Base-by-base conservation (phyloP, 1,140 invertebrate genomes). In the Cotesia glomerata region DNA sequence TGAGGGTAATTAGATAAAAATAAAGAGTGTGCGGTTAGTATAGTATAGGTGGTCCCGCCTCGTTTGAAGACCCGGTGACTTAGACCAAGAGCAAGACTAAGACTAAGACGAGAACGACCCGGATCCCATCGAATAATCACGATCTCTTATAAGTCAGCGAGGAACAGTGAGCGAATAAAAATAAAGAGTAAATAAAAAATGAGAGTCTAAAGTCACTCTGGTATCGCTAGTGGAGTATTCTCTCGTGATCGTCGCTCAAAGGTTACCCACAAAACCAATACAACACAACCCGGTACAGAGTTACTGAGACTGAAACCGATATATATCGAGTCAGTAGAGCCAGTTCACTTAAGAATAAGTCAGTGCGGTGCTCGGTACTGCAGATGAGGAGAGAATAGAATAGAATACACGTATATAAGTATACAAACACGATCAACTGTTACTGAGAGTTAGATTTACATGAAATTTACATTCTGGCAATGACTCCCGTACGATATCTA, bases 41-140 rank as follows among this genome's bases (percentile, higher is more conserved):
- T 35, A 26, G 26, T 26, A 26, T 26, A 26, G 59, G 9, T 56
- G n/a, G 39, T 56, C 66, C 16, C 35, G 13, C 39, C 11, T 18
- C 11, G 9, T 45, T 13, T 35, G 26, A 62, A 62, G 14, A 62
- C 59, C 26, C 13, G 35, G 32, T n/a, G 35, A 62, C 59, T n/a
- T 62, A 62, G 59, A 26, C 18, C 18, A 54, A 18, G 51, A 54
- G 34, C 34, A 69, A 13, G n/a, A 52, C 18, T 58, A 63, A 32
- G 69, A 63, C 59, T 26, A 71, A 52, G 69, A 18, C 69, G 32
- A 49, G 61, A 61, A 26, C 78, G 77, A 81, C 76, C 77, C 78
- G 79, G 78, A 80, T 80, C 76, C 76, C 59, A 80, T 76, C 74
- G 71, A 35, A 52, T 71, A 77, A 78, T 75, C 76, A 76, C 73